Conservation (phyloP, 2,797 vertebrate species). For the Urocyon cinereoargenteus region DNA sequence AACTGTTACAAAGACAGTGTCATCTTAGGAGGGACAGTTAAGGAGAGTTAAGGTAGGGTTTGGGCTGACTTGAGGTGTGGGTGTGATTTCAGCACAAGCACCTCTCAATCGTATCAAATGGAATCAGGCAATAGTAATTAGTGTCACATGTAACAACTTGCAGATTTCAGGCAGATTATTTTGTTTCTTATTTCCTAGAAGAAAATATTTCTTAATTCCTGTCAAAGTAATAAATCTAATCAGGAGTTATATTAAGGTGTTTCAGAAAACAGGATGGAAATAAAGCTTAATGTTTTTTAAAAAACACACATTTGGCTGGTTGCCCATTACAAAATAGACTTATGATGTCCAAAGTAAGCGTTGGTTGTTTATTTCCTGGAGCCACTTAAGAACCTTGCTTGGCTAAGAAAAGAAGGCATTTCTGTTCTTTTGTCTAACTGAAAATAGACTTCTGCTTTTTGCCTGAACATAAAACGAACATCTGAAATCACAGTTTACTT, state of each 20-base stretch:
- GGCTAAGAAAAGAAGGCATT: neutral
- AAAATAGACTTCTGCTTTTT: neutral
- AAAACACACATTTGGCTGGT: neutral
- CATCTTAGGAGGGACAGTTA: neutral
- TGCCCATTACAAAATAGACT: neutral
- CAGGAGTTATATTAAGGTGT: neutral
- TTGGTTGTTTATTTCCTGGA: neutral
- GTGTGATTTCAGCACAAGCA: neutral
- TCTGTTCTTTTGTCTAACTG: neutral
- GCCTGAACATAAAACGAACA: neutral
- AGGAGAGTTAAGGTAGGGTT: neutral
- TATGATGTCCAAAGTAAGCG: accelerated
- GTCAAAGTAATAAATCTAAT: neutral
- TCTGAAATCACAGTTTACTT: neutral
- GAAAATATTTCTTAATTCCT: neutral
- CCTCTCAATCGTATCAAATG: neutral
- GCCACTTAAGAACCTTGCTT: neutral
- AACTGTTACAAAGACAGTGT: neutral
- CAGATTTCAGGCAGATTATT: neutral
- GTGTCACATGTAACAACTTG: neutral
- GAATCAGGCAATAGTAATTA: too few relatives aligned
- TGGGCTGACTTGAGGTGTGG: neutral
- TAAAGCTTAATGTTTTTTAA: neutral
- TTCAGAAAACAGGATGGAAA: neutral
- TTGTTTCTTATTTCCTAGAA: neutral